Evolutionary conservation across 2,888 invertebrate species (phyloP).

Genomic region (Gandaritis pyraliata): DNA sequence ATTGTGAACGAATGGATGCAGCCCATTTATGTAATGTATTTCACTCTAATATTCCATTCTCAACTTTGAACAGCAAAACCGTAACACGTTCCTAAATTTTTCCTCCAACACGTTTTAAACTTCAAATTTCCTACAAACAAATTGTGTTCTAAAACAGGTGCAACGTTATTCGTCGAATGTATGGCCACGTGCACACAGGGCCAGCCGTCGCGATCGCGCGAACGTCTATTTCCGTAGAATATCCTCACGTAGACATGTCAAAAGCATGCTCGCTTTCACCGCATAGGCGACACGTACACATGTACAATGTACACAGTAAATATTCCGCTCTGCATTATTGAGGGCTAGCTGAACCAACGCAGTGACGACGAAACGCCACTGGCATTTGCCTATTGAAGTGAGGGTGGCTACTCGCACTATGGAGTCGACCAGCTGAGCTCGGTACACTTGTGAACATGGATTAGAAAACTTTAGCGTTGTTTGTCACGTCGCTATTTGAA

Average conservation of each 20-base stretch:
- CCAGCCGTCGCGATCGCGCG: slow-evolving; percentile 29
- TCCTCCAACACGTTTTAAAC: slow-evolving; percentile 29
- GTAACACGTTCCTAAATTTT: slow-evolving; percentile 16
- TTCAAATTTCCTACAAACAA: slow-evolving; percentile 35
- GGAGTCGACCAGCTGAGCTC: slow-evolving; percentile 4
- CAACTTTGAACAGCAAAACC: slow-evolving; percentile 11
- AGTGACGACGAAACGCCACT: slow-evolving; percentile 8
- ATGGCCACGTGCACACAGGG: slow-evolving; percentile 33
- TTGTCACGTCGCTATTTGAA: background rate
- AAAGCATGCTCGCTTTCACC: slow-evolving; percentile 34
- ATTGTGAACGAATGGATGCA: background rate
- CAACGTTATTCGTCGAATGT: slow-evolving; percentile 27
- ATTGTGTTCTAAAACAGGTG: slow-evolving; percentile 38
- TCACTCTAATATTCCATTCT: slow-evolving; percentile 14
- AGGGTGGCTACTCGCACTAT: background rate
- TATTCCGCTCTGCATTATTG: slow-evolving; percentile 39
- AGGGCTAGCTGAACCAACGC: slow-evolving; percentile 17
- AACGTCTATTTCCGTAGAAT: slow-evolving; percentile 35
- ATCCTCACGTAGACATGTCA: slow-evolving; percentile 32
- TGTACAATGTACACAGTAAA: slow-evolving; percentile 25
- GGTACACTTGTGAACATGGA: slow-evolving; percentile 1
- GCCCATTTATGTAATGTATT: slow-evolving; percentile 8
- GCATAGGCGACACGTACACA: slow-evolving; percentile 28
- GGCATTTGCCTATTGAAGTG: slow-evolving; percentile 9
- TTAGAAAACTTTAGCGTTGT: background rate